Conservation (phyloP, 2,888 invertebrate species). For the Mycogona germanica region DNA sequence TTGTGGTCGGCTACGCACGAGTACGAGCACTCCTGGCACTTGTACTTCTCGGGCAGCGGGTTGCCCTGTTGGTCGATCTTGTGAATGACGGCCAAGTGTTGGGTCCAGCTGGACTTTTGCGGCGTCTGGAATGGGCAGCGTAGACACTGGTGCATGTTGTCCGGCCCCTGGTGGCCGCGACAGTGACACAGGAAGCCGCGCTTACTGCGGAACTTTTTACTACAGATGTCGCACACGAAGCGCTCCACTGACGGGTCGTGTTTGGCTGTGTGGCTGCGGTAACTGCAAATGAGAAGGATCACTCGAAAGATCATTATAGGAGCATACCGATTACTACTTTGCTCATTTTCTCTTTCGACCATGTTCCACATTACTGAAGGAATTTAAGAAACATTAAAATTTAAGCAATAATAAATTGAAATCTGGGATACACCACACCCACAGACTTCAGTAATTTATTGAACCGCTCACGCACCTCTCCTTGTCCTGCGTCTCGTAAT, state of each 20-base stretch:
- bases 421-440: too few relatives aligned
- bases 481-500: background rate
- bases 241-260: constrained; percentile 6
- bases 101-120: constrained; percentile 26
- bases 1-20: constrained; percentile 26
- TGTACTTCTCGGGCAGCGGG: constrained; percentile 21
- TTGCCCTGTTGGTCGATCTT: constrained; percentile 25
- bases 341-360: too few relatives aligned
- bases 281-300: too few relatives aligned
- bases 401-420: too few relatives aligned
- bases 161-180: constrained; percentile 23
- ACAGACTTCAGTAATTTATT: too few relatives aligned
- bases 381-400: too few relatives aligned
- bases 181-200: constrained; percentile 14
- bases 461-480: too few relatives aligned
- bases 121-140: constrained; percentile 20
- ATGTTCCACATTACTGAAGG: too few relatives aligned
- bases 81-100: constrained; percentile 27
- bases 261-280: constrained; percentile 7
- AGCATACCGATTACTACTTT: too few relatives aligned
- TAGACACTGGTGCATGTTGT: constrained; percentile 19
- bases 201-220: constrained; percentile 25
- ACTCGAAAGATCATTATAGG: too few relatives aligned
- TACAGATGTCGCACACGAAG: constrained; percentile 23
- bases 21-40: constrained; percentile 12